Evolutionary conservation across 2,113 vertebrate species (phyloP).

Genomic region (Malurus cyaneus): DNA sequence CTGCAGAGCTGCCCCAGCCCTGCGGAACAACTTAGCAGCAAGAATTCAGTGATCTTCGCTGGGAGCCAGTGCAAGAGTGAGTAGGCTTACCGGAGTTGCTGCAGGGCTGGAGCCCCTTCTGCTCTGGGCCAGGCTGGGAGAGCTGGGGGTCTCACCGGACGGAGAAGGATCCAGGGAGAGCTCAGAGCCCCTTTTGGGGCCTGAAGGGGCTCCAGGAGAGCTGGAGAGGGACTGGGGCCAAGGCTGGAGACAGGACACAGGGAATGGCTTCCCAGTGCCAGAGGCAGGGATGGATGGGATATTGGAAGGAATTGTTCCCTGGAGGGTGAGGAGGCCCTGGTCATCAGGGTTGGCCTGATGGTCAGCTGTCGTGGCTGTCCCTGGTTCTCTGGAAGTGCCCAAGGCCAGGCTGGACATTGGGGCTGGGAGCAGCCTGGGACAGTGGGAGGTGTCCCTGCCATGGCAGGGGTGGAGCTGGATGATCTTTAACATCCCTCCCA

Average conservation of each 20-base stretch:
- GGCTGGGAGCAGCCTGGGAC: accelerated
- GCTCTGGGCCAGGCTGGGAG: neutral
- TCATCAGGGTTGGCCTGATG: no score
- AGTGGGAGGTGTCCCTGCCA: neutral
- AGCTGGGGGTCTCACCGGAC: neutral
- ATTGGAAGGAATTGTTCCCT: neutral
- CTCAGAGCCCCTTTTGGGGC: neutral
- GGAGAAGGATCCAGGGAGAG: neutral
- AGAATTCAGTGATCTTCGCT: no score
- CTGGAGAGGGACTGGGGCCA: neutral
- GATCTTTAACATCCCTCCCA: accelerated
- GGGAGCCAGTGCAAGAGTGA: no score
- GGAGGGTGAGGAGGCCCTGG: neutral
- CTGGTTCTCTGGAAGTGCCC: neutral
- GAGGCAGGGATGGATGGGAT: neutral
- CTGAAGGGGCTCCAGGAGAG: neutral
- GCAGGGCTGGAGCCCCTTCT: neutral
- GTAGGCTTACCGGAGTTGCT: no score
- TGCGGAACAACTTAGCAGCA: neutral
- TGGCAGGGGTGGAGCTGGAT: accelerated
- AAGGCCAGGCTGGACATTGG: accelerated
- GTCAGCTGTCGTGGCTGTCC: no score
- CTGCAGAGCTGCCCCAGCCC: neutral
- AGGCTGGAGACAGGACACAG: neutral
- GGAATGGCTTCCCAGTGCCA: neutral